These are phyloP conservation scores for Argopecten irradians DNA, from an alignment of 1,140 invertebrate genomes.

Conservation along the genomic window DNA sequence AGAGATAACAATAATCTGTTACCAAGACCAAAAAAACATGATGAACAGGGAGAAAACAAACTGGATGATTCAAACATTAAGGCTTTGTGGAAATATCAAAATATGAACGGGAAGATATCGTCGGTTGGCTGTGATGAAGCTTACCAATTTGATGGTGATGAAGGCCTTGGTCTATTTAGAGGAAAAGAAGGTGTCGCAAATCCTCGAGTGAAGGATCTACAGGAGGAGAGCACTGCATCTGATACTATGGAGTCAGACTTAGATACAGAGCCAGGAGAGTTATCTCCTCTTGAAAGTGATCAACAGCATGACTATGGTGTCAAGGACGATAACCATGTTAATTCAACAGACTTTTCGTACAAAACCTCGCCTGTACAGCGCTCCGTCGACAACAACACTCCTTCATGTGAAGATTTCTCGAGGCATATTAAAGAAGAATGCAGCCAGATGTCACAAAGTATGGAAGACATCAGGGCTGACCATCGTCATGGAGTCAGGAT, in stretches of 20 bases:
- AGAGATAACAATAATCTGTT: too few relatives aligned
- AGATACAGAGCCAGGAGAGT: background rate
- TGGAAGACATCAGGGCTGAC: background rate
- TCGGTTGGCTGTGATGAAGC: background rate
- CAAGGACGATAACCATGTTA: background rate
- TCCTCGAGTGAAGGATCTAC: background rate
- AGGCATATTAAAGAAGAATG: background rate
- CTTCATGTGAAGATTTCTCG: background rate
- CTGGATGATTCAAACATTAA: background rate
- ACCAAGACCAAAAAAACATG: background rate
- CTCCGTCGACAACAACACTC: background rate
- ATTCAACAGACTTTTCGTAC: background rate
- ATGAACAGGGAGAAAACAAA: background rate
- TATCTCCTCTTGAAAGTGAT: slow-evolving; percentile 3
- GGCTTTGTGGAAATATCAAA: background rate
- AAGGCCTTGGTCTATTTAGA: background rate
- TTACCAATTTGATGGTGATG: background rate
- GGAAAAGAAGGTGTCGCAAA: background rate
- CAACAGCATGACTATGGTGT: background rate
- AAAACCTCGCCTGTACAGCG: background rate
- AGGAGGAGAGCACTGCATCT: background rate
- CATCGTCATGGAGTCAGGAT: background rate
- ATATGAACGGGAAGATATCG: background rate
- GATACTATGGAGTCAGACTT: background rate
- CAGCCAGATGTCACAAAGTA: background rate